Base-by-base conservation (phyloP, 2,888 invertebrate species). In the Pachydiplax longipennis region DNA sequence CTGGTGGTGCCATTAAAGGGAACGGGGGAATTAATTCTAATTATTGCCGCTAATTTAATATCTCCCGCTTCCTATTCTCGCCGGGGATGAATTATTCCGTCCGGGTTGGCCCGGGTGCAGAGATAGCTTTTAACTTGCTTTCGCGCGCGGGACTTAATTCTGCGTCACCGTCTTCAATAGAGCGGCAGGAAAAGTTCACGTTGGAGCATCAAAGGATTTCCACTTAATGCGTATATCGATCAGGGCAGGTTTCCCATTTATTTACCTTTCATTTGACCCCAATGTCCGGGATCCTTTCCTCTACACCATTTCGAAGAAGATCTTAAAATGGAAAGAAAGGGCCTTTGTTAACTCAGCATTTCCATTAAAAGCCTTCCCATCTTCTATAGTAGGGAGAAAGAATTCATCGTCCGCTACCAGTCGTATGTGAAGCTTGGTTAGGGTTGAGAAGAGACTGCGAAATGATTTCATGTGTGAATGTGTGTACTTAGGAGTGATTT, bases 31-130 rank as follows among this genome's bases (percentile, higher is more conserved):
- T 87, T 87, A 87, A 87, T 87, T 87, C 87, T 61, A 61, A 87
- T 87, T 87, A 87, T 87, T 61, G 13, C 22, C 87, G 87, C 58
- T 87, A 61, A n/a, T 35, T 87, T n/a, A 87, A 87, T 87, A 87
- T 61, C n/a, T n/a, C 61, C 61, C 22, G 35, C 61, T 87, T 87
- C 61, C 40, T 37, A 61, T 40, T 61, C 61, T 44, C 65, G n/a
- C 87, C 82, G 13, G 53, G 6, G 44, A 44, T 83, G 82, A 83
- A 83, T 31, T 83, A 25, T 25, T 83, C 48, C 22, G 31, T 83
- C 44, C 44, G 10, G 8, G 44, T 18, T 40, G 25, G n/a, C 48
- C 13, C 15, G 22, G 31, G 31, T 35, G 5, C 15, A 53, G 53
- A 53, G 31, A 35, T 53, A 35, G 31, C n/a, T 83, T 31, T 53